Percentiles rank a stretch among this genome's conserved stretches.
phyloP scores from a whole-genome alignment of 2,113 vertebrate species.

The Podarcis muralis region DNA sequence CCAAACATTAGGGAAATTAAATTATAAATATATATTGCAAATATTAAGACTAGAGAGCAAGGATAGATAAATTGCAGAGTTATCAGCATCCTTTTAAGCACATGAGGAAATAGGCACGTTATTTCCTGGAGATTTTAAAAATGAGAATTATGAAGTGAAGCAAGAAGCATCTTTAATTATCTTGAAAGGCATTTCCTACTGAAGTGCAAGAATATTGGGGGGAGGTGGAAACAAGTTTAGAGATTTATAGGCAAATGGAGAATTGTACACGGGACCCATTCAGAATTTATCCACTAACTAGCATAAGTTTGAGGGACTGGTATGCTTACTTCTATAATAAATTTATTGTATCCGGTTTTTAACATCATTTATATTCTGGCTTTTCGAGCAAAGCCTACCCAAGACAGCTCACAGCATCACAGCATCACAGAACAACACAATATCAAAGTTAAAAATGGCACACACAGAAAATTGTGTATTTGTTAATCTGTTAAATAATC shows the following conservation, averaged over 20 bases:
- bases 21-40: slow-evolving; percentile 55
- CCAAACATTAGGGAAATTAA: slow-evolving; percentile 49
- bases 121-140: slow-evolving; percentile 48
- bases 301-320: neutral
- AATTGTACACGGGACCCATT: neutral
- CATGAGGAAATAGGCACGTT: slow-evolving; percentile 32
- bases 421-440: too few species aligned
- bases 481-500: neutral
- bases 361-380: too few species aligned
- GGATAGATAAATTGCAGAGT: slow-evolving; percentile 31
- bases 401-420: too few species aligned
- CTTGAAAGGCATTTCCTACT: slow-evolving; percentile 2
- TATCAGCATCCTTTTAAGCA: slow-evolving; percentile 33
- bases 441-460: too few species aligned
- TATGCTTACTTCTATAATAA: neutral
- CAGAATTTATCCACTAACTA: neutral
- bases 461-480: neutral
- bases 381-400: too few species aligned
- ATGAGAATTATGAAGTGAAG: slow-evolving; percentile 44
- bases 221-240: slow-evolving; percentile 14
- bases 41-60: slow-evolving; percentile 57
- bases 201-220: slow-evolving; percentile 12
- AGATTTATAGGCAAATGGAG: slow-evolving; percentile 4
- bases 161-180: neutral
- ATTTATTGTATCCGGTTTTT: too few species aligned